These are phyloP conservation scores for Pyxicephalus adspersus DNA, from an alignment of 2,113 vertebrate species.

Conservation along the genomic window DNA sequence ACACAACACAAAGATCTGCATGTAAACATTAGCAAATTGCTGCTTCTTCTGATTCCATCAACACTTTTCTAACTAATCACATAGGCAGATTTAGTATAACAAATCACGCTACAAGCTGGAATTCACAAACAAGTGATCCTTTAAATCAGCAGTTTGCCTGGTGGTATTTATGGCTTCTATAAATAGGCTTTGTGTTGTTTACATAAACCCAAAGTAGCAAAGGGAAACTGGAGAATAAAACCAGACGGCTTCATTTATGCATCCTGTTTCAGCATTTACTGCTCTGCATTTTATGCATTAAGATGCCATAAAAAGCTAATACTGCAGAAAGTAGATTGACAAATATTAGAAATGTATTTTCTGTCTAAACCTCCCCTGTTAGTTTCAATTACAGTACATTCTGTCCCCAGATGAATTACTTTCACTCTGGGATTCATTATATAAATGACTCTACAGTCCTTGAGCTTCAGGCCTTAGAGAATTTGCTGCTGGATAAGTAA, in stretches of 20 bases:
- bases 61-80: no score
- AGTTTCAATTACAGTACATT: slow-evolving; percentile 55
- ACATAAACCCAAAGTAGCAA: slow-evolving; percentile 23
- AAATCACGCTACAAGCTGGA: no score
- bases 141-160: no score
- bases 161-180: slow-evolving; percentile 14
- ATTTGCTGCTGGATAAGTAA: slow-evolving; percentile 58
- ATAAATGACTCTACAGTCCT: slow-evolving; percentile 57
- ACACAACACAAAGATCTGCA: no score
- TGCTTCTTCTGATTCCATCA: no score
- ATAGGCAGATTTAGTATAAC: no score
- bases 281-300: slow-evolving; percentile 30
- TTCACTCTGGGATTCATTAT: slow-evolving; percentile 57
- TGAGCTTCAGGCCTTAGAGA: slow-evolving; percentile 52
- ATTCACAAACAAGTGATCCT: no score
- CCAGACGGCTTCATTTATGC: slow-evolving; percentile 38
- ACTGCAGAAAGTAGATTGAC: slow-evolving; percentile 14
- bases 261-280: neutral
- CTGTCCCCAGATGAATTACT: slow-evolving; percentile 55
- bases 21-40: no score
- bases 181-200: slow-evolving; percentile 3
- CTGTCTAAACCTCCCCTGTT: slow-evolving; percentile 43
- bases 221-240: slow-evolving; percentile 24
- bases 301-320: slow-evolving; percentile 31
- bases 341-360: slow-evolving; percentile 55